Evolutionary conservation across 2,888 invertebrate genomes (phyloP), one percentile per base, ranked within the genome.

Genomic region (Cerceris ruficornis): DNA sequence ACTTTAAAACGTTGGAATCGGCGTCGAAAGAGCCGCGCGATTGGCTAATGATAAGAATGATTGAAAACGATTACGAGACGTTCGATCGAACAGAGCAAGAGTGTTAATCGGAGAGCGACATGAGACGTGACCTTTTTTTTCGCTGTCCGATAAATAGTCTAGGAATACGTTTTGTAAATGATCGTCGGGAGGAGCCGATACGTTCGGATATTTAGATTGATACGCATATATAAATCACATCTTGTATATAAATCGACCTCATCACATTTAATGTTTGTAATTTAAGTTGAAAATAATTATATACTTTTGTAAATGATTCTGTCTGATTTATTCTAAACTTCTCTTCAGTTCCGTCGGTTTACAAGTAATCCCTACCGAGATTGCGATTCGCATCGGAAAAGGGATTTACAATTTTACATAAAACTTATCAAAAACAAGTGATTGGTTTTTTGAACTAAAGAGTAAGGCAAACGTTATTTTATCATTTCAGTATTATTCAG

Each of bases 401-500:
- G 61, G 41, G 46, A 67, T 70, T 8, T 17, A 72, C 68, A 79
- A 79, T 79, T 77, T 28, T 28, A 28, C 28, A 28, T 60, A 77
- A 70, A 54, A 61, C 13, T 46, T 46, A 13, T 14, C n/a, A 7
- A 14, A 7, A 52, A 52, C n/a, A 52, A 7, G 61, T 65, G 75
- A 79, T 72, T 75, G 72, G 62, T 69, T n/a, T n/a, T n/a, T n/a
- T 65, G 74, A 68, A 72, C 68, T 75, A 75, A 80, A 60, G 61
- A 80, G 70, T 80, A 82, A 74, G 82, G 78, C 75, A 84, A 69
- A 73, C 81, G 61, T 85, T 81, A 85, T 83, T 86, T 87, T 80
- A 86, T 90, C 82, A 90, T 88, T 84, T 90, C 87, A 88, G 83
- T 90, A 89, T 91, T 91, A 89, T 88, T 86, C 67, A 91, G 89